Base-by-base conservation (phyloP, 2,797 vertebrate genomes). In the Furcifer pardalis region DNA sequence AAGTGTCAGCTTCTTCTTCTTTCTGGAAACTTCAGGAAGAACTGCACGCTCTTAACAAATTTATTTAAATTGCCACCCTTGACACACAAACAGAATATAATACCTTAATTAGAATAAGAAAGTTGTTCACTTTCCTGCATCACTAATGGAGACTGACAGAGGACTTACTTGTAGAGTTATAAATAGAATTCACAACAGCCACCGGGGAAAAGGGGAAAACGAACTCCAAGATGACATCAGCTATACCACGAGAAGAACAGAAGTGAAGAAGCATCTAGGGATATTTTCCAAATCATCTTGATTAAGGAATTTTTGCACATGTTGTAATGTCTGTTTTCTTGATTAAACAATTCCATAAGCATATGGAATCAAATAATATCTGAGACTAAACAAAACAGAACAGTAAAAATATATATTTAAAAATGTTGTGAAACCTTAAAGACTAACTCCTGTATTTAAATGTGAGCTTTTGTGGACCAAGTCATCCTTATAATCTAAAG, bases 21-120 rank as follows among this genome's bases (percentile, higher is more conserved):
- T 80, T 79, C 83, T 66, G 82, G 89, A 91, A 89, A 90, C 37
- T 35, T 79, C 65, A 87, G 42, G 25, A 90, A 93, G 76, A 84
- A 81, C 2, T 63, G 42, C 40, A 83, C 35, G 69, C 56, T 74
- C 65, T 75, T n/a, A 80, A 30, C 49, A 86, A 77, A 59, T 56
- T 76, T n/a, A 82, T 13, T 81, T 81, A 74, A 2, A 1, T 12
- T 81, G 68, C 75, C 71, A 0, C 15, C 25, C n/a, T 60, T 66
- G 69, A 60, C 10, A 0, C 42, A 63, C 46, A 77, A 87, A 59
- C 2, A 63, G 32, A 12, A 91, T 86, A 59, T 77, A 63, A 86
- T 84, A 79, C 73, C 79, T 44, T 82, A 69, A 44, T n/a, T 88
- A 74, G 59, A 84, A 84, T 0, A 25, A 78, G 72, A 89, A 89